Percentiles rank a stretch among this genome's conserved stretches.
These are phyloP conservation scores for Maccullochella peelii DNA, from an alignment of 2,113 vertebrate species.

Conservation along the genomic window DNA sequence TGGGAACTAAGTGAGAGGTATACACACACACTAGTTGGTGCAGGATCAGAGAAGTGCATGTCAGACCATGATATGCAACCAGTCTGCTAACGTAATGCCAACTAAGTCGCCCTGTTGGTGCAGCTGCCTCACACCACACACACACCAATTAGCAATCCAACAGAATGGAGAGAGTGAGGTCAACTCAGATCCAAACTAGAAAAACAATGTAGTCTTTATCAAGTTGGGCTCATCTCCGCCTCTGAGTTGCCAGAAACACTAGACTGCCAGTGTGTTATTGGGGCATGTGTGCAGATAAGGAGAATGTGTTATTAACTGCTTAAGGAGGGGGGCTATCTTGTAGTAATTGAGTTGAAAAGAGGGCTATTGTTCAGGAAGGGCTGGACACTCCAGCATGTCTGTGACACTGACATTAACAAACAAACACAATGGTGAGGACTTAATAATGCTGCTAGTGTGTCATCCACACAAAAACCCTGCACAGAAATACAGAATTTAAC, in stretches of 20 bases:
- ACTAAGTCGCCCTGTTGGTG: background rate
- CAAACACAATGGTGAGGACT: constrained; percentile 2
- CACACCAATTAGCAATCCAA: background rate
- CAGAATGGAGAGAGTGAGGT: constrained; percentile 34
- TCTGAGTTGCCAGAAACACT: constrained; percentile 12
- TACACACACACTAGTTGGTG: background rate
- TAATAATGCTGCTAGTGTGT: background rate
- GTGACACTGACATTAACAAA: background rate
- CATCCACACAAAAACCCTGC: background rate
- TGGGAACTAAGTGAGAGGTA: background rate
- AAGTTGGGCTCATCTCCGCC: background rate
- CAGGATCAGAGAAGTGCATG: background rate
- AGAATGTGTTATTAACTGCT: constrained; percentile 19
- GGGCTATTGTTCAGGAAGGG: constrained; percentile 14
- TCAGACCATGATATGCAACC: background rate
- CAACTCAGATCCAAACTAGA: constrained; percentile 18
- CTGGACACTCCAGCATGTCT: background rate
- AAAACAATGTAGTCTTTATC: constrained; percentile 34
- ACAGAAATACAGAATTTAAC: background rate
- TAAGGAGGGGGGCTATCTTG: constrained; percentile 12
- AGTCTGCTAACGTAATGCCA: background rate
- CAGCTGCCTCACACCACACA: background rate
- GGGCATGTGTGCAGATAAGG: constrained; percentile 33
- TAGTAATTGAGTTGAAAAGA: constrained; percentile 28
- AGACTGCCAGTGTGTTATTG: constrained; percentile 21